A percentile compares a stretch with the other conserved stretches of the same genome.
Conservation (phyloP, 2,888 invertebrate genomes). For the Empis livida region DNA sequence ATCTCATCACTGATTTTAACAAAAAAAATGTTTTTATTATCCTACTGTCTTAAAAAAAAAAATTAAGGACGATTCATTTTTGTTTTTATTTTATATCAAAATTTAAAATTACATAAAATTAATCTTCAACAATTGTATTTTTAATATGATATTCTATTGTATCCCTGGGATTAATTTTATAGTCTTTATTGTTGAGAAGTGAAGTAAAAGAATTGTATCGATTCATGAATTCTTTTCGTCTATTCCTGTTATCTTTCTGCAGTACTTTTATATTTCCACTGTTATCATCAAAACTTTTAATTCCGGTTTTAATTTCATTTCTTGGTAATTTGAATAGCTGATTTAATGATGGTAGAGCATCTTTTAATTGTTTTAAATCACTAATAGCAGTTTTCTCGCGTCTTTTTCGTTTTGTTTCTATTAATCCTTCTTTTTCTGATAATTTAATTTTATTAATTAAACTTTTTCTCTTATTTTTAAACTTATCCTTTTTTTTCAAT, state of each 20-base stretch:
- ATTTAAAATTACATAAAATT: background rate
- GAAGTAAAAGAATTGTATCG: conserved; percentile 23
- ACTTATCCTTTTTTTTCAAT: conserved; percentile 27
- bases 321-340: conserved; percentile 24
- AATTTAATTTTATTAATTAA: conserved; percentile 24
- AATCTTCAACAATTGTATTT: conserved; percentile 17
- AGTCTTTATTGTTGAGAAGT: conserved; percentile 26
- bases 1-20: too few species aligned
- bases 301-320: conserved; percentile 16
- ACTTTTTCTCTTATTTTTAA: conserved; percentile 23
- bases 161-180: conserved; percentile 27
- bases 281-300: conserved; percentile 10
- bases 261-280: background rate
- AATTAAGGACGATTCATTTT: too few species aligned
- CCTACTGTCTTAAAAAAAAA: too few species aligned
- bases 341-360: conserved; percentile 29
- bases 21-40: too few species aligned
- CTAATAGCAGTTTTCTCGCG: conserved; percentile 25
- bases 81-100: too few species aligned
- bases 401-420: conserved; percentile 22
- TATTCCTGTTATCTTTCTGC: background rate
- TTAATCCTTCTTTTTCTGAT: conserved; percentile 21
- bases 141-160: conserved; percentile 25
- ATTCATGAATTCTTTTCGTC: conserved; percentile 17
- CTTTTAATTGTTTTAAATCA: conserved; percentile 27